Evolutionary conservation across 2,113 vertebrate genomes (phyloP), one percentile per base, ranked within the genome.

Genomic region (Pandion haliaetus): DNA sequence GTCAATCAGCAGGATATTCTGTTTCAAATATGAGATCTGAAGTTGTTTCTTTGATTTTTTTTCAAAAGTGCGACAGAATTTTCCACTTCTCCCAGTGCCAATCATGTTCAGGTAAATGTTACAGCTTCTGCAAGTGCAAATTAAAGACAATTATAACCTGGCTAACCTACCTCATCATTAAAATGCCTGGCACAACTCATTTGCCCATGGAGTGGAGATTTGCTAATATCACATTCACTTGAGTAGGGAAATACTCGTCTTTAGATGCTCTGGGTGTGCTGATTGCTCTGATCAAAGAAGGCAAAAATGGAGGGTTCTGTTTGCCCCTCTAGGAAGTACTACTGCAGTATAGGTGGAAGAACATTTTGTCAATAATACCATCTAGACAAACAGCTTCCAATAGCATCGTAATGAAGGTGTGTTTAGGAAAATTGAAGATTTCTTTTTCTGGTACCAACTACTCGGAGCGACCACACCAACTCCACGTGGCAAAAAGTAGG

Each of bases 131-230:
- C 63, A 95, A 95, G 84, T 42, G 47, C 72, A 88, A 96, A 96
- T 96, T 97, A 94, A 97, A 95, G 95, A 74, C 90, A 96, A 95
- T 97, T 95, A 96, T 71, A 96, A 95, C 84, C 95, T 84, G 81
- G 74, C 71, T 96, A 92, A 91, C 88, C 88, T 93, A 71, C 29
- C 40, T 90, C 23, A 11, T 93, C 79, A 76, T 96, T 96, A 86
- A 94, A 96, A 97, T 95, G 65, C 92, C 20, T 86, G 83, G 83
- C 78, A 93, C 78, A 94, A 66, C 34, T 84, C n/a, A 28, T 89
- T 82, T 91, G 57, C 74, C 62, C 50, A 2, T 55, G 52, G 52
- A 90, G 65, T 31, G 38, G 88, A 84, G 61, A 84, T 88, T 62
- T 76, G 63, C 65, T 59, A 63, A 92, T 91, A 19, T 86, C 73